Evolutionary conservation across 2,113 vertebrate genomes (phyloP).

Genomic region (Progne subis): DNA sequence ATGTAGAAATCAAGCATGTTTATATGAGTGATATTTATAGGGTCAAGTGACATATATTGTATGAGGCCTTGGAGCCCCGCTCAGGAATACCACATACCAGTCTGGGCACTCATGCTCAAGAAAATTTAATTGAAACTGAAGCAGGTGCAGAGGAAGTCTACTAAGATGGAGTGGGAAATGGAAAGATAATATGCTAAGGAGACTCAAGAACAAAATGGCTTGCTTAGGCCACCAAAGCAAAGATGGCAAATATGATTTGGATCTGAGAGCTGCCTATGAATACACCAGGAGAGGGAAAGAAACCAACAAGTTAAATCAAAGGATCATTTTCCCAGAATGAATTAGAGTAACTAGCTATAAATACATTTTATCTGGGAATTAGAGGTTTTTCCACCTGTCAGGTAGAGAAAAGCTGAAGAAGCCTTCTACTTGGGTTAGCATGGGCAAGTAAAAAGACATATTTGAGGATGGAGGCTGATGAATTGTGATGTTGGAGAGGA

Average conservation of each 20-base stretch:
- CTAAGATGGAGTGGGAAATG: background rate
- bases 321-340: background rate
- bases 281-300: background rate
- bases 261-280: background rate
- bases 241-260: background rate
- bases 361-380: background rate
- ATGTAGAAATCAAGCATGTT: slow-evolving; percentile 26
- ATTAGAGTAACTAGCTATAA: background rate
- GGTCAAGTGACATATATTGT: slow-evolving; percentile 35
- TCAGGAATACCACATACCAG: background rate
- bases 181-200: background rate
- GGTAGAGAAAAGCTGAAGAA: background rate
- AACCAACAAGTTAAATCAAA: background rate
- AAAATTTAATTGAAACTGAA: slow-evolving; percentile 34
- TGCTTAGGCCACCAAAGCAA: background rate
- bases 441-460: background rate
- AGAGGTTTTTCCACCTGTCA: background rate
- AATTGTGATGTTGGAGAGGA: background rate
- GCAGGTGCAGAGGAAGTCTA: slow-evolving; percentile 42
- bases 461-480: background rate
- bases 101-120: background rate
- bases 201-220: background rate
- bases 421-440: background rate
- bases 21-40: slow-evolving; percentile 38
- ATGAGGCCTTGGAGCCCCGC: background rate